These are phyloP conservation scores for Sebastes nivosus DNA, from an alignment of 2,797 vertebrate species.

Conservation along the genomic window DNA sequence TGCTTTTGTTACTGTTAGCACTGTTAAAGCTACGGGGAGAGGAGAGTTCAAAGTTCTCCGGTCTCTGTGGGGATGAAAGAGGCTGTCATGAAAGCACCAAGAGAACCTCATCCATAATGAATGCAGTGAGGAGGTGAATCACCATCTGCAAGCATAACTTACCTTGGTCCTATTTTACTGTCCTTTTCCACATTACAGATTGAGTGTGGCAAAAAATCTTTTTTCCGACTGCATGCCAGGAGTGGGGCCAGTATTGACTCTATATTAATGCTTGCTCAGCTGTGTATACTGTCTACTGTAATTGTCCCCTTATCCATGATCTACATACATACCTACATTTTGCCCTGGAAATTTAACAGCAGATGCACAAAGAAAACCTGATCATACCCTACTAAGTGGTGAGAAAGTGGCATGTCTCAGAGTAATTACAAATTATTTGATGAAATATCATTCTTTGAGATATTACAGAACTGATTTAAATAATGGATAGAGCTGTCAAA, in stretches of 20 bases:
- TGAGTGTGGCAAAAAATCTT: neutral
- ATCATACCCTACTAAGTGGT: neutral
- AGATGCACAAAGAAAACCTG: neutral
- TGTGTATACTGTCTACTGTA: neutral
- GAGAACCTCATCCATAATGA: slow-evolving; percentile 68
- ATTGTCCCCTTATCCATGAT: neutral
- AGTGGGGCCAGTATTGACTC: neutral
- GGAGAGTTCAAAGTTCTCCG: slow-evolving; percentile 60
- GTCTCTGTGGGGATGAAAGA: slow-evolving; percentile 63
- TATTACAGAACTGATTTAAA: neutral
- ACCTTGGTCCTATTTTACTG: slow-evolving; percentile 11
- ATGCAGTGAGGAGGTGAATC: slow-evolving; percentile 52
- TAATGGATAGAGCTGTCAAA: neutral
- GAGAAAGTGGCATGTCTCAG: neutral
- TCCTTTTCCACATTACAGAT: slow-evolving; percentile 5
- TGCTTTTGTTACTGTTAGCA: slow-evolving; percentile 47
- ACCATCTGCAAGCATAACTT: slow-evolving; percentile 33
- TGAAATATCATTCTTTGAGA: neutral
- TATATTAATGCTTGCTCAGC: neutral
- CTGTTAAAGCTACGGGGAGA: slow-evolving; percentile 26
- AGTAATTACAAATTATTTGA: neutral
- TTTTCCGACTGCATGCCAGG: neutral
- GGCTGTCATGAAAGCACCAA: slow-evolving; percentile 58
- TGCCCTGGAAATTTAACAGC: neutral
- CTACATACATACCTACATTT: neutral